A percentile compares a stretch with the other conserved stretches of the same genome.
These are phyloP conservation scores for Bedellia somnulentella DNA, from an alignment of 2,888 invertebrate species.

Conservation along the genomic window DNA sequence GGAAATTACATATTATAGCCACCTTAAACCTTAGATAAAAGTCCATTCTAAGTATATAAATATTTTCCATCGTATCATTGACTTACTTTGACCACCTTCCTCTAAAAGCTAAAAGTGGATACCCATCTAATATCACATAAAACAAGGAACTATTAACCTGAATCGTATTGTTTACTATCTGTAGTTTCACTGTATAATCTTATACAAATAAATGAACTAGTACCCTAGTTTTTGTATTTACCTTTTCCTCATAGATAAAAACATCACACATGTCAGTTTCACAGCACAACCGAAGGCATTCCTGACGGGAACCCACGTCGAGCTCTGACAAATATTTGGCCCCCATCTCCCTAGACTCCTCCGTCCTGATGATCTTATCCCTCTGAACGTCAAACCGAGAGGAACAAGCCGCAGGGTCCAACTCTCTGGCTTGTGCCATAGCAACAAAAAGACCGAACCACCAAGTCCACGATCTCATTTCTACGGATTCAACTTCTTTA, in stretches of 20 bases:
- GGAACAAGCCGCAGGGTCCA: conserved; percentile 68
- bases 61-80: no score
- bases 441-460: conserved; percentile 20
- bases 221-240: no score
- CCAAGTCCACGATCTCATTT: conserved; percentile 15
- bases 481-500: not conserved
- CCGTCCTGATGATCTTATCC: conserved; percentile 88
- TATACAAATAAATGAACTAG: no score
- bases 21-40: no score
- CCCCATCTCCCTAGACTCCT: conserved; percentile 85
- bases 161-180: no score
- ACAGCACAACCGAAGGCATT: conserved; percentile 86
- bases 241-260: conserved; percentile 91
- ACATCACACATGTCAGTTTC: conserved; percentile 86
- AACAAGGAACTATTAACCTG: no score
- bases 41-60: no score
- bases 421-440: conserved; percentile 40
- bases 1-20: no score
- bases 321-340: conserved; percentile 86
- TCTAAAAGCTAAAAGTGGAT: no score
- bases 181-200: no score
- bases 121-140: no score
- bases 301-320: conserved; percentile 76
- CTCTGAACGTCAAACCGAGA: conserved; percentile 82
- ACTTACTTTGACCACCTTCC: no score